Base-by-base conservation (phyloP, 2,797 vertebrate species). In the Scolopax rusticola region DNA sequence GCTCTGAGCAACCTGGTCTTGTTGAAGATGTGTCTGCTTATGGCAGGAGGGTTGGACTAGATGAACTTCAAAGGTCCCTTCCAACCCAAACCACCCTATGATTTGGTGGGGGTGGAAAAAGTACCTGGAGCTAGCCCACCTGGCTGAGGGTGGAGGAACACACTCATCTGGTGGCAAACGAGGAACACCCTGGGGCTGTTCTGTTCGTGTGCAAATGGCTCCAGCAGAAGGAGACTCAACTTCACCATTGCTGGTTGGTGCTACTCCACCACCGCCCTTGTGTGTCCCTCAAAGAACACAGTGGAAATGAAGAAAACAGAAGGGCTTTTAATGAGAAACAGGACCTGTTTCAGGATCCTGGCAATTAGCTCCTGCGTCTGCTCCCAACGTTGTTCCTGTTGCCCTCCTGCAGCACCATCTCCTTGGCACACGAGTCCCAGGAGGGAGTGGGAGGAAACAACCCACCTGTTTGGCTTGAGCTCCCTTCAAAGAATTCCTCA, bases 401-500 rank as follows among this genome's bases (percentile, higher is more conserved):
- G 51, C 78, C 59, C 57, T 78, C 61, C 89, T 40, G 57, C 85
- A 38, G 93, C 71, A 50, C 54, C 2, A 0, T 27, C 85, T 70
- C 8, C 0, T 27, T 1, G 0, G 61, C 2, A 1, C 67, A 14
- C 0, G 0, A 7, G 14, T 40, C 45, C 77, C 8, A 4, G 33
- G 21, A 19, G 85, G 33, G 24, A 8, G 9, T 36, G 30, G 12
- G 17, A 12, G 23, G 7, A 3, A 21, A 50, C 21, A 7, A 15
- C 25, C 50, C 48, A 8, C 38, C 40, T 79, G 33, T 83, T 94
- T 89, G 91, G 95, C 96, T 94, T 30, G 2, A 92, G 41, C 87
- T 96, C 89, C 92, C 94, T 97, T 98, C 97, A 95, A 93, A 97
- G 97, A 74, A 47, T 38, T 48, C 84, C 45, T 28, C 3, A 13